phyloP scores from a whole-genome alignment of 2,113 vertebrate species.

The Tragelaphus imberbis region DNA sequence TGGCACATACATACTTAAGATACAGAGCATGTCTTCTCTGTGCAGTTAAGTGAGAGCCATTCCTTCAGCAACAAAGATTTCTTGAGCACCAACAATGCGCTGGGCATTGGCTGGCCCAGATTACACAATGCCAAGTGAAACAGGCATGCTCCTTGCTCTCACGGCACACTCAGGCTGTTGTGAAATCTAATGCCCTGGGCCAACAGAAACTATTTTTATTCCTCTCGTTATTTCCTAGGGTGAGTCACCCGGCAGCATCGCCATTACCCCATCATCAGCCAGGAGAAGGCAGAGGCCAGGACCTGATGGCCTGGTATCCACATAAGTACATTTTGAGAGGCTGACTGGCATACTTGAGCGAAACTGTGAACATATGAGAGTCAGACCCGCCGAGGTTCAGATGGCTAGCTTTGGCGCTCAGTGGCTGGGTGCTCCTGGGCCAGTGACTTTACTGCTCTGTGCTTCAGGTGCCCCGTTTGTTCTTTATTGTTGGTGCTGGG shows the following conservation, averaged over 20 bases:
- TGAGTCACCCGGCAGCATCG: neutral
- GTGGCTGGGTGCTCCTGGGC: neutral
- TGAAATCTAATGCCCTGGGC: neutral
- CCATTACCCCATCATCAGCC: neutral
- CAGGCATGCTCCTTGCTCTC: neutral
- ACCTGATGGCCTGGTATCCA: neutral
- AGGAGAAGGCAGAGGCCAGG: neutral
- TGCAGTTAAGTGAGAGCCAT: neutral
- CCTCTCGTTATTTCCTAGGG: neutral
- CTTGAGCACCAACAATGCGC: neutral
- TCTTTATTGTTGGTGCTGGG: neutral
- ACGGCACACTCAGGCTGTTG: neutral
- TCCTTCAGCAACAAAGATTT: neutral
- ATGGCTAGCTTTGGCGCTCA: neutral
- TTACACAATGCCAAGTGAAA: neutral
- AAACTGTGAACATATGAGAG: neutral
- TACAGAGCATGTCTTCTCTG: neutral
- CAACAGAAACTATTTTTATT: neutral
- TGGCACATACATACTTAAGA: neutral
- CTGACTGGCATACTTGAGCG: neutral
- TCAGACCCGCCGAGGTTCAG: neutral
- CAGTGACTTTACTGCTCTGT: neutral
- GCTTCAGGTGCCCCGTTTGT: neutral
- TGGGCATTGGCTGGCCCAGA: neutral
- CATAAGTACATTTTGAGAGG: neutral